Base-by-base conservation (phyloP, 2,113 vertebrate species). In the Helogale parvula region DNA sequence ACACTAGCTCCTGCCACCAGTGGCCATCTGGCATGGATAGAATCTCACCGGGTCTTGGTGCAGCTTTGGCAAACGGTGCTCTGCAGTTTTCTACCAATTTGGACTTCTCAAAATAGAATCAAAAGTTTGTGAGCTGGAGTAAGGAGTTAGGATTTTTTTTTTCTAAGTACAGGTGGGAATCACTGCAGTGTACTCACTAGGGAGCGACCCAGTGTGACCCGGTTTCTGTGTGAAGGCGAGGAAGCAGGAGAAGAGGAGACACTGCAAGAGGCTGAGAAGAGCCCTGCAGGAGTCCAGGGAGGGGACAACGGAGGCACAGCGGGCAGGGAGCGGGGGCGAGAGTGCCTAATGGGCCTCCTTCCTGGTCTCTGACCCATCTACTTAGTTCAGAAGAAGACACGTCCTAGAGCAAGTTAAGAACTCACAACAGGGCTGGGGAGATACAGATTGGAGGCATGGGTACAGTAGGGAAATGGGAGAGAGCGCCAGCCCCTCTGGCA, bases 401-500 rank as follows among this genome's bases (percentile, higher is more conserved):
- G 19, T 5, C 17, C 25, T 45, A 35, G 38, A 91, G 65, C 38
- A 71, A 76, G 35, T 7, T 38, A 79, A 33, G 29, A 82, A 38
- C 23, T 2, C 33, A 63, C 33, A 92, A 60, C 3, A 25, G n/a
- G 69, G 38, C 79, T 38, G 2, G 5, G 50, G 35, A 90, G 57
- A 52, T 2, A 54, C 5, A 71, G 7, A 23, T 33, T 35, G 54
- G 38, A 0, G 35, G 60, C 15, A 19, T 5, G 4, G 38, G n/a
- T 1, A 15, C 17, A 60, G 11, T 10, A 57, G 19, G 31, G 16
- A 74, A 23, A 33, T 0, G 0, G 29, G 31, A 45, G n/a, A 52
- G n/a, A 63, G 54, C 57, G 54, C 17, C 1, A 82, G 72, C 4
- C 25, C 33, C 9, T 35, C 12, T 4, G 45, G 63, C 19, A 17